phyloP scores from a whole-genome alignment of 30 jellyfish, hydroid and myxozoan genomes.

The Pseudorhiza aurosa region DNA sequence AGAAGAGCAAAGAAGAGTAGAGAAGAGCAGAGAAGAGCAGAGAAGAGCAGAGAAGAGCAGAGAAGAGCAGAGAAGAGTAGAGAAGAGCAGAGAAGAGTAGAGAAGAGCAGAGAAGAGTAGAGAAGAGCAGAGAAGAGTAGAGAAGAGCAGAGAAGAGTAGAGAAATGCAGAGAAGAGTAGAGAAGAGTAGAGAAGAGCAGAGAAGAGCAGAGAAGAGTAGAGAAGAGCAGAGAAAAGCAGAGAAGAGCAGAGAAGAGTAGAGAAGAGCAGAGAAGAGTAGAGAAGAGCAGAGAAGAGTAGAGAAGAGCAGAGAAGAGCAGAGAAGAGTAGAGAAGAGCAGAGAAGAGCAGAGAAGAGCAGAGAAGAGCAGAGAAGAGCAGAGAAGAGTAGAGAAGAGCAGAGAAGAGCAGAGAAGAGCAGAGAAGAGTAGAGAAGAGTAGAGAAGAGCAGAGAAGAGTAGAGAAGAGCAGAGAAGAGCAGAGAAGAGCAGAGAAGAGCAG shows the following conservation, averaged over 20 bases:
- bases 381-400: neutral
- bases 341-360: neutral
- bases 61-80: neutral
- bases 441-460: neutral
- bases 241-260: neutral
- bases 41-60: neutral
- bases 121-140: neutral
- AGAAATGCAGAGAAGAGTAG: neutral
- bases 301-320: neutral
- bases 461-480: neutral
- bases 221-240: too few relatives aligned
- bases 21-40: neutral
- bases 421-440: neutral
- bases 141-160: conserved; percentile 1
- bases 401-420: neutral
- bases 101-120: neutral
- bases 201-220: neutral
- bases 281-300: neutral
- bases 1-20: too few relatives aligned
- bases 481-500: neutral
- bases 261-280: neutral
- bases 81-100: neutral
- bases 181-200: conserved; percentile 6
- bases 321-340: neutral
- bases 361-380: conserved; percentile 7